Evolutionary conservation across 2,113 vertebrate species (phyloP).

Genomic region (Lasiurus borealis): DNA sequence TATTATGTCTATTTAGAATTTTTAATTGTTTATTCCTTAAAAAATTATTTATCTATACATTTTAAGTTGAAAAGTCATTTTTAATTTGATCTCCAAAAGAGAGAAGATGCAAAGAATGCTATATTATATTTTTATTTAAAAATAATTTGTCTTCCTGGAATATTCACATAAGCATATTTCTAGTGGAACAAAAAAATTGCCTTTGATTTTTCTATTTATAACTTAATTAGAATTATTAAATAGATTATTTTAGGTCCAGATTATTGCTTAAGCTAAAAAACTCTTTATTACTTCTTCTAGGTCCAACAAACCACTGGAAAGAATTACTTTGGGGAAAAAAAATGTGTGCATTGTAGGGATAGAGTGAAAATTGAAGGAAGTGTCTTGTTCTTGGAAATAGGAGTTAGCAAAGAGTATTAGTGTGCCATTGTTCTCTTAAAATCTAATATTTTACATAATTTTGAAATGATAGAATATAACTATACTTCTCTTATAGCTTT

Average conservation of each 20-base stretch:
- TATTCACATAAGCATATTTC: background rate
- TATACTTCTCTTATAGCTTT: background rate
- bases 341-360: background rate
- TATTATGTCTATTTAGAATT: background rate
- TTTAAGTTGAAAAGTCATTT: conserved; percentile 10
- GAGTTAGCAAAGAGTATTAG: background rate
- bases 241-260: background rate
- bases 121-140: background rate
- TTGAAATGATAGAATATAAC: background rate
- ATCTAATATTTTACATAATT: conserved; percentile 28
- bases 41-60: background rate
- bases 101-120: conserved; percentile 33
- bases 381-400: conserved; percentile 14
- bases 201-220: conserved; percentile 3
- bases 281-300: background rate
- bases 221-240: background rate
- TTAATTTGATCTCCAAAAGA: background rate
- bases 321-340: background rate
- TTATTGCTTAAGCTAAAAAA: background rate
- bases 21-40: background rate
- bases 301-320: background rate
- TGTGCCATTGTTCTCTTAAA: background rate
- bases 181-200: background rate
- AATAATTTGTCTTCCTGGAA: conserved; percentile 22
- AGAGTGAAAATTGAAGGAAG: conserved; percentile 13